A percentile compares a stretch with the other conserved stretches of the same genome.
Conservation (phyloP, 2,113 vertebrate genomes). For the Picathartes gymnocephalus region DNA sequence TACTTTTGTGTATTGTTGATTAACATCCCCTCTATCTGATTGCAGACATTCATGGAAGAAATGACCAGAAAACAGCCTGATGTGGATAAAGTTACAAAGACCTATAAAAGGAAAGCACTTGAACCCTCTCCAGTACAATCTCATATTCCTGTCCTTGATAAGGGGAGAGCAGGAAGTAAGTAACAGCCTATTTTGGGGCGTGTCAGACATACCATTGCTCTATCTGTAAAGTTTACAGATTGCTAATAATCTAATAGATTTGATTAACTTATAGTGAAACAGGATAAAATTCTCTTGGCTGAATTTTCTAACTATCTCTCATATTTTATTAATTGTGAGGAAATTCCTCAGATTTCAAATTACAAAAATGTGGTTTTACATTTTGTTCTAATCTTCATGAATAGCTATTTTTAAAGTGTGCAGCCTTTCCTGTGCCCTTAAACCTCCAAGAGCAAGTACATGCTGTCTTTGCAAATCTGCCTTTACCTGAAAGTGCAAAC, state of each 20-base stretch:
- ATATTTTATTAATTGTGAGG: not conserved
- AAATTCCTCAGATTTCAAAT: not conserved
- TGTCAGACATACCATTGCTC: not conserved
- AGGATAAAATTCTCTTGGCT: not conserved
- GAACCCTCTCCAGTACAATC: conserved; percentile 80
- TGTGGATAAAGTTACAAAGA: conserved; percentile 98
- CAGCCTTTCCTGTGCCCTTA: not conserved
- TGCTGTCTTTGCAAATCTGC: not conserved
- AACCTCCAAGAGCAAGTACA: not conserved
- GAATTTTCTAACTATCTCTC: not conserved
- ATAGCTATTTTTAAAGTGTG: not conserved
- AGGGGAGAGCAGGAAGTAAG: conserved; percentile 89
- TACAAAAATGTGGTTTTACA: not conserved
- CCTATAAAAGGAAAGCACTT: conserved; percentile 88
- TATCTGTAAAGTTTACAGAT: not conserved
- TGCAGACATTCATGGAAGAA: conserved; percentile 96
- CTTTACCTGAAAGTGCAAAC: not conserved
- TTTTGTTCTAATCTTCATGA: not conserved
- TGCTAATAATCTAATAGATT: not conserved
- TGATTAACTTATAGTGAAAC: not conserved
- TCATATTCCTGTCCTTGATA: conserved; percentile 92
- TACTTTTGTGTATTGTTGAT: not conserved
- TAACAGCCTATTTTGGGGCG: not conserved
- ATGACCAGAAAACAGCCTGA: conserved; percentile 99
- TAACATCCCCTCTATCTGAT: conserved; percentile 4